Conservation (phyloP, 2,888 invertebrate genomes). For the Chelonus formosanus region DNA sequence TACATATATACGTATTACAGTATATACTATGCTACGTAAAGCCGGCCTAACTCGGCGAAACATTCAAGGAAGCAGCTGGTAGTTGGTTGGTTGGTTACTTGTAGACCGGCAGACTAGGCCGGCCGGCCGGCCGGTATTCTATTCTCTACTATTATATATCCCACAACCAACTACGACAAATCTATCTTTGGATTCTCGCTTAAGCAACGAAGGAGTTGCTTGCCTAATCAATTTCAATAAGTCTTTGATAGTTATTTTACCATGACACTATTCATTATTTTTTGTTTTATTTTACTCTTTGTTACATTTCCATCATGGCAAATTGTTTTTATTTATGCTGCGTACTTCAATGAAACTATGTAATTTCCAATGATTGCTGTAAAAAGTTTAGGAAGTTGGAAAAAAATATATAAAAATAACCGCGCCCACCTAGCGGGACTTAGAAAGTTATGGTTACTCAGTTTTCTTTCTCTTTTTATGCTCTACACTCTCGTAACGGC, state of each 20-base stretch:
- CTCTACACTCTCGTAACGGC: too few relatives aligned
- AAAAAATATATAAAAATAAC: constrained; percentile 4
- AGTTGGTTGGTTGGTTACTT: too few relatives aligned
- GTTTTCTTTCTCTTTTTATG: too few relatives aligned
- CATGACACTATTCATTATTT: not conserved
- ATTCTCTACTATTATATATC: not conserved
- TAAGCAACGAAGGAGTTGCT: constrained; percentile 28
- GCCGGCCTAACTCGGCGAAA: too few relatives aligned
- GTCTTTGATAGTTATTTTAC: not conserved
- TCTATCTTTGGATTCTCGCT: constrained; percentile 35
- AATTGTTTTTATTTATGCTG: too few relatives aligned
- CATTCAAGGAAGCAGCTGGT: too few relatives aligned
- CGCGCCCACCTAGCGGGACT: constrained; percentile 26
- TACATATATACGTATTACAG: constrained; percentile 36
- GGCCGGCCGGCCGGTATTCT: constrained; percentile 24
- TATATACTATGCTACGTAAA: constrained; percentile 18
- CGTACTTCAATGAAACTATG: too few relatives aligned
- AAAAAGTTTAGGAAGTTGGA: too few relatives aligned
- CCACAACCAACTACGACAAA: constrained; percentile 5
- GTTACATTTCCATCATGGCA: too few relatives aligned
- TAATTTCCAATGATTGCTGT: too few relatives aligned
- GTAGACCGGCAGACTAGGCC: constrained; percentile 11
- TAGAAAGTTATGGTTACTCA: too few relatives aligned
- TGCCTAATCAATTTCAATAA: constrained; percentile 16
- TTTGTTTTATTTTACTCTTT: not conserved